Conservation (phyloP, 2,113 vertebrate species). For the Ameiurus melas region DNA sequence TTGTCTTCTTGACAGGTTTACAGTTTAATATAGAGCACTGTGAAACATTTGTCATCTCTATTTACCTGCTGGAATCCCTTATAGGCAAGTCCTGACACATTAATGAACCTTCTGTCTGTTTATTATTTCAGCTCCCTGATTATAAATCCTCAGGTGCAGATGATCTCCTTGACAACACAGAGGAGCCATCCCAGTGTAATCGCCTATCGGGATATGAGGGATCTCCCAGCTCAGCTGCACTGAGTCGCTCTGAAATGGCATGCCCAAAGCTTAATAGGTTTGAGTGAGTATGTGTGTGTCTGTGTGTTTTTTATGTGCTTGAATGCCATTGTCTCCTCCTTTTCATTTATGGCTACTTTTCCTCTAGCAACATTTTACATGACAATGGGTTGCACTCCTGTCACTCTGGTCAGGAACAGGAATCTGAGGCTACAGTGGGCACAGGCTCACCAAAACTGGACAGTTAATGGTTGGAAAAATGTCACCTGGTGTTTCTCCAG, state of each 20-base stretch:
- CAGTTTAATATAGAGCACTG: not conserved
- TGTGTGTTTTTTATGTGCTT: not conserved
- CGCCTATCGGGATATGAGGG: conserved; percentile 13
- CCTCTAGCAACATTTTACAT: not conserved
- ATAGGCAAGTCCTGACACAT: not conserved
- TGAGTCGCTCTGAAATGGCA: conserved; percentile 33
- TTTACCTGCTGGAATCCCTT: not conserved
- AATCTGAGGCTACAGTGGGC: not conserved
- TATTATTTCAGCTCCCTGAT: conserved; percentile 24
- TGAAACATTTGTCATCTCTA: not conserved
- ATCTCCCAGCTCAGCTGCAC: conserved; percentile 36
- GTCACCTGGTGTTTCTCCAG: not conserved
- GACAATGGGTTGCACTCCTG: not conserved
- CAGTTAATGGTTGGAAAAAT: not conserved
- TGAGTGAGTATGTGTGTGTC: conserved; percentile 3
- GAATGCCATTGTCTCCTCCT: not conserved
- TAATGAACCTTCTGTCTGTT: conserved; percentile 25
- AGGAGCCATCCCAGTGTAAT: conserved; percentile 23
- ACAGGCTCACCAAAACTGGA: not conserved
- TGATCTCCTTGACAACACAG: conserved; percentile 21
- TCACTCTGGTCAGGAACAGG: not conserved
- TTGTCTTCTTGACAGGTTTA: not conserved
- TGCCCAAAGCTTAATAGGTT: conserved; percentile 29
- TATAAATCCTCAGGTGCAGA: conserved; percentile 48
- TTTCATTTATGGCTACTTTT: not conserved